These are phyloP conservation scores for Clupea harengus DNA, from an alignment of 2,113 vertebrate species.

Conservation along the genomic window DNA sequence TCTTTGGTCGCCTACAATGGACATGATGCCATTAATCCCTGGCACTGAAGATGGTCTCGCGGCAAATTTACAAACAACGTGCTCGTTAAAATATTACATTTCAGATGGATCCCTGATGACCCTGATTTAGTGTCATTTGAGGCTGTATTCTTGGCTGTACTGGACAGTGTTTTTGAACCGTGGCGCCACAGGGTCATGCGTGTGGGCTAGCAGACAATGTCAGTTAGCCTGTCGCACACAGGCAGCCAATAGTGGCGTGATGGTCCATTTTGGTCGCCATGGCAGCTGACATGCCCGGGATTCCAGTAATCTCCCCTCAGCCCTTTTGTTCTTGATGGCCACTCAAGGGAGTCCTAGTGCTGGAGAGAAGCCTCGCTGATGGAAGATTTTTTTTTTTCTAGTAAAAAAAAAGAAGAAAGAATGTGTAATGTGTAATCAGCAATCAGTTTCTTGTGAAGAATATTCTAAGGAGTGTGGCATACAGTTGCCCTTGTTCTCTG, in stretches of 20 bases:
- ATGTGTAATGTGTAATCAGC: neutral
- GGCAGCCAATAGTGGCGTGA: neutral
- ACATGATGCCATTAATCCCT: neutral
- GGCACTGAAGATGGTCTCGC: neutral
- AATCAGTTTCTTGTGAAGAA: neutral
- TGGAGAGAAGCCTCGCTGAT: neutral
- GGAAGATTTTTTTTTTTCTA: neutral
- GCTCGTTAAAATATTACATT: neutral
- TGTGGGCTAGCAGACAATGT: neutral
- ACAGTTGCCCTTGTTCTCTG: neutral
- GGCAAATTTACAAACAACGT: neutral
- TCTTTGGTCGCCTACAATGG: neutral
- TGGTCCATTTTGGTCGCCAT: slow-evolving; percentile 32
- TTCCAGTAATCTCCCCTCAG: slow-evolving; percentile 55
- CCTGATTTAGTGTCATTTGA: neutral
- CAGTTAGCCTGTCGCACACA: slow-evolving; percentile 22
- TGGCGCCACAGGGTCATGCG: neutral
- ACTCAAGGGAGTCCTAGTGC: neutral
- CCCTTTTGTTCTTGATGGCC: slow-evolving; percentile 27
- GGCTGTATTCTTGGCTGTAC: neutral
- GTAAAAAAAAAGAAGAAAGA: neutral
- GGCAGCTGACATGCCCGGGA: slow-evolving; percentile 61
- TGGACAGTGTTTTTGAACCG: neutral
- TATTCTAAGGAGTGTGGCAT: neutral
- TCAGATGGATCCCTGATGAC: neutral